Evolutionary conservation across 2,888 invertebrate genomes (phyloP).

Genomic region (Macrophya alboannulata): DNA sequence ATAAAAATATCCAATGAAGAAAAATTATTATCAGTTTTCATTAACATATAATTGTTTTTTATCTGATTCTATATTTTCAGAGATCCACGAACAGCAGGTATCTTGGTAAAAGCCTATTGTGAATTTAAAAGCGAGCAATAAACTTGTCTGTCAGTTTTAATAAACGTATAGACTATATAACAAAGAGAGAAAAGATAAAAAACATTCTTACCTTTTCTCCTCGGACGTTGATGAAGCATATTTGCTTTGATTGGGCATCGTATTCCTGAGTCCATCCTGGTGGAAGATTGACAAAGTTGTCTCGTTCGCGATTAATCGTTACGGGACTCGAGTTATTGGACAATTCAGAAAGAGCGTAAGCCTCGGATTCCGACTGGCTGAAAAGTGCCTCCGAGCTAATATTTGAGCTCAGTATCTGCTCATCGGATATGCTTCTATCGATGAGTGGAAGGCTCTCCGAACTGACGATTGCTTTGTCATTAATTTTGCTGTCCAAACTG

Average conservation of each 20-base stretch:
- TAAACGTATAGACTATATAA: background rate
- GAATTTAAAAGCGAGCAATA: background rate
- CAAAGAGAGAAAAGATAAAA: background rate
- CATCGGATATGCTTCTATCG: slow-evolving; percentile 68
- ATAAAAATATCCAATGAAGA: background rate
- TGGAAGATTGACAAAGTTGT: slow-evolving; percentile 74
- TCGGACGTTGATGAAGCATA: slow-evolving; percentile 81
- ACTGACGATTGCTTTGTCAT: slow-evolving; percentile 48
- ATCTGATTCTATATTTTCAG: background rate
- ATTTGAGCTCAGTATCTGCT: slow-evolving; percentile 69
- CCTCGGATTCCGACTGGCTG: slow-evolving; percentile 66
- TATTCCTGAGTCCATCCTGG: slow-evolving; percentile 80
- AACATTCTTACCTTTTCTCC: slow-evolving; percentile 80
- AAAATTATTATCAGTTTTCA: background rate
- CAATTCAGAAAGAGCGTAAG: slow-evolving; percentile 64
- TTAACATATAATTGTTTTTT: background rate
- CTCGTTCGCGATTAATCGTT: slow-evolving; percentile 62
- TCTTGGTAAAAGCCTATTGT: background rate
- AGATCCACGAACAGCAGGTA: background rate
- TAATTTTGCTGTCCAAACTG: slow-evolving; percentile 49
- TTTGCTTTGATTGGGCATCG: slow-evolving; percentile 76
- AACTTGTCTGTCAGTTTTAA: background rate
- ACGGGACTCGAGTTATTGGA: slow-evolving; percentile 68
- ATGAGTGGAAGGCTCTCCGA: slow-evolving; percentile 58
- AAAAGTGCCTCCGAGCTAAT: slow-evolving; percentile 66